Evolutionary conservation across 2,113 vertebrate species (phyloP).

Genomic region (Saguinus midas): DNA sequence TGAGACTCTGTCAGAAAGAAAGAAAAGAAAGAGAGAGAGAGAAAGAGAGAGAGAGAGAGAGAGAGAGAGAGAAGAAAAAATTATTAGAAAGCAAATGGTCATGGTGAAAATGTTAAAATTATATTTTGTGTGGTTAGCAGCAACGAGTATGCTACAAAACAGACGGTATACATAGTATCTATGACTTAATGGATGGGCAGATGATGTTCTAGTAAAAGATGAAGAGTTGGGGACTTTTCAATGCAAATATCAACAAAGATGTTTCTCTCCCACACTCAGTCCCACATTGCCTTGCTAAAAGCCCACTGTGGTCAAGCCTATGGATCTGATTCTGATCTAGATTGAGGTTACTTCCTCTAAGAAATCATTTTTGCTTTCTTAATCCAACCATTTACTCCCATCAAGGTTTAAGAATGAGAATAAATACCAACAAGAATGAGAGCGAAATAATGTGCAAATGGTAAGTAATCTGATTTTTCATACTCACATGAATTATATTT

Average conservation of each 20-base stretch:
- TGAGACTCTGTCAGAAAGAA: no score
- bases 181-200: not conserved
- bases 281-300: not conserved
- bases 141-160: not conserved
- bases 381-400: not conserved
- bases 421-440: not conserved
- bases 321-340: not conserved
- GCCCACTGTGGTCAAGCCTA: not conserved
- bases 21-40: rapidly evolving
- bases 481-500: not conserved
- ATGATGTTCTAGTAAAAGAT: not conserved
- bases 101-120: not conserved
- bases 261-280: not conserved
- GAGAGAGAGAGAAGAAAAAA: no score
- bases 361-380: not conserved
- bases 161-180: not conserved
- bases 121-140: not conserved
- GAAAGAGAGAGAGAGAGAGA: no score
- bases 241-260: not conserved
- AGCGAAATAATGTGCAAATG: not conserved
- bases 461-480: not conserved
- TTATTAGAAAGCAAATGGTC: not conserved
- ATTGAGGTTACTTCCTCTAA: not conserved
- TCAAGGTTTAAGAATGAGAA: not conserved
- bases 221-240: not conserved